Base-by-base conservation (phyloP, 2,797 vertebrate genomes). In the Linurgus olivaceus region DNA sequence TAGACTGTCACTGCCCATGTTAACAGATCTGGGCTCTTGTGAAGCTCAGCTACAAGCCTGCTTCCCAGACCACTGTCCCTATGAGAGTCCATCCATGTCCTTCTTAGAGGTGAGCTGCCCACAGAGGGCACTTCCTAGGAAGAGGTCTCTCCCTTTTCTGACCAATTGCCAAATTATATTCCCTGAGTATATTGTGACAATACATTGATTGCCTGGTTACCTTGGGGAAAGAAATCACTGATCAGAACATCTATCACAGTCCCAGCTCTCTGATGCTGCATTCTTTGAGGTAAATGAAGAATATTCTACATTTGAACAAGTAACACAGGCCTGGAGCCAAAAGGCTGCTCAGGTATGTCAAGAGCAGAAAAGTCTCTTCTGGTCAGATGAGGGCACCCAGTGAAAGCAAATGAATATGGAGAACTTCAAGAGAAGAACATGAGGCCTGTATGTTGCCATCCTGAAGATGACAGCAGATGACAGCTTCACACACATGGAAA, bases 331-430 rank as follows among this genome's bases (percentile, higher is more conserved):
- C 21, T 63, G 47, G 14, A 21, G 29, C 10, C 38, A 57, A 76
- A 79, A 67, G 26, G 4, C 45, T 63, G 51, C 33, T 79, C 17
- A 50, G 31, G 33, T 40, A 17, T 13, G 6, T 12, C 31, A 65
- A 75, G 19, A 82, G 61, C 76, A 82, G 48, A 76, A 52, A 2
- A 28, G 37, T 20, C 37, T 57, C 11, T 65, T n/a, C 25, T 38
- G 42, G 50, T 73, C 37, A 62, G 25, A 35, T 51, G 37, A 45
- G 13, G 20, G n/a, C 28, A 80, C 12, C 5, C 29, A 65, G 17
- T 79, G 51, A 65, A 75, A 83, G 29, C 0, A 1, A 44, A 76
- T 2, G 0, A 51, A 74, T 6, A 3, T 1, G 16, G 28, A 62
- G 31, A 88, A 65, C 35, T 72, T 72, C 33, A 78, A 57, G 73